These are phyloP conservation scores for Oncorhynchus nerka DNA, from an alignment of 2,113 vertebrate genomes.

Conservation along the genomic window DNA sequence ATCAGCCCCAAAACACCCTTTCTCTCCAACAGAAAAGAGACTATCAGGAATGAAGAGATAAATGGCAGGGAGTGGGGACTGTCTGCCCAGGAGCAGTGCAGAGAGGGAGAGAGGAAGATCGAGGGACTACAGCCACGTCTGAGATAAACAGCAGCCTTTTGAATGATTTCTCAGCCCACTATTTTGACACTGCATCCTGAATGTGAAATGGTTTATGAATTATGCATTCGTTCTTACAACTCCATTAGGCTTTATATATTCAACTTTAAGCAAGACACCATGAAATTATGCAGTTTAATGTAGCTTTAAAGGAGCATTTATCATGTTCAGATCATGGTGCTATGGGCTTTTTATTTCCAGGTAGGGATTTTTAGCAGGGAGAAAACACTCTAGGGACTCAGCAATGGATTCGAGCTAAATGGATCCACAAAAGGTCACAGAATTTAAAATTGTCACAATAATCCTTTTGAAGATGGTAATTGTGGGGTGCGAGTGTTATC, in stretches of 20 bases:
- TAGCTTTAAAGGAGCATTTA: constrained; percentile 65
- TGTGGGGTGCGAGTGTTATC: constrained; percentile 22
- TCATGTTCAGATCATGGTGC: constrained; percentile 54
- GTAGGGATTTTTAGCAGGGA: constrained; percentile 30
- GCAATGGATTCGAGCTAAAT: constrained; percentile 28
- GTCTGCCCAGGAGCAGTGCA: neutral
- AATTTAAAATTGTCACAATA: constrained; percentile 32
- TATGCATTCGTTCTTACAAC: constrained; percentile 60
- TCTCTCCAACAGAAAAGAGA: neutral
- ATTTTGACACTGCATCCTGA: constrained; percentile 51
- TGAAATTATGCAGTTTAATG: constrained; percentile 71
- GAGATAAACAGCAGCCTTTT: constrained; percentile 6
- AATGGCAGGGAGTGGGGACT: neutral
- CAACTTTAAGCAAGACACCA: constrained; percentile 60
- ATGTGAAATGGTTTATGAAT: constrained; percentile 58
- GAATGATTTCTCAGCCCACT: constrained; percentile 23
- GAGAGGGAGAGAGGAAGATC: no score
- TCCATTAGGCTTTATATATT: constrained; percentile 71
- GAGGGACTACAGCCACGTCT: no score
- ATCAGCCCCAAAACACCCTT: neutral
- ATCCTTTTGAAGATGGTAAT: constrained; percentile 18
- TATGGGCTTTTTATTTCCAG: constrained; percentile 17
- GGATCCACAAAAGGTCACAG: constrained; percentile 35
- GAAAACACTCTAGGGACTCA: constrained; percentile 5
- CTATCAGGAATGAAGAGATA: neutral